Base-by-base conservation (phyloP, 2,113 vertebrate species). In the Stomatorhinus ivindoensis region DNA sequence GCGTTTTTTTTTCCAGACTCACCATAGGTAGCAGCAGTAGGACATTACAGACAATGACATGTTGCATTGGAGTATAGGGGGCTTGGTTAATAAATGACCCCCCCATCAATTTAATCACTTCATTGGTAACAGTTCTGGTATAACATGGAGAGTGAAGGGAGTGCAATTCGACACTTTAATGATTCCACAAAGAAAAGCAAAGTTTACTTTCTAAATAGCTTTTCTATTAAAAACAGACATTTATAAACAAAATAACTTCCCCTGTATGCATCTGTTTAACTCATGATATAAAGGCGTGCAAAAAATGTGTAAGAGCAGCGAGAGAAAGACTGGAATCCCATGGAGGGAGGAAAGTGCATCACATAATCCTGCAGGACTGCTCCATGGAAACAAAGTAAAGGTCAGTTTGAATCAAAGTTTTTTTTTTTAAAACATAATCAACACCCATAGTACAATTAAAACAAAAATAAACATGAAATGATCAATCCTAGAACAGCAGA, bases 211-310 rank as follows among this genome's bases (percentile, higher is more conserved):
- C 96, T 88, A 96, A 95, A 94, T 94, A 93, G 91, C 93, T 93
- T 93, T 94, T 91, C 94, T 90, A 93, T 91, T 93, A 21, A 94
- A 92, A 93, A 93, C 93, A 93, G 90, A 92, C 95, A 95, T 96
- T 95, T 95, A 96, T 94, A 96, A 90, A 95, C 91, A 93, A 94
- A 96, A 96, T 95, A 93, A 95, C 92, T 93, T 94, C 82, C 91
- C 93, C 5, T 91, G 92, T 92, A 88, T 91, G 91, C 91, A 89
- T 94, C 93, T 92, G 11, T 42, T 58, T 46, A 83, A 83, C 15
- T 35, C 88, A 50, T 15, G 15, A 58, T 73, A 92, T 89, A 92
- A 80, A 91, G 89, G 92, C 92, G 92, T 46, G 93, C 90, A 92
- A 90, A 90, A 42, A 58, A 91, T 80, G 91, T 89, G 92, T 90